Base-by-base conservation (phyloP, 1,140 invertebrate genomes). In the Pachypeltis micranthus region DNA sequence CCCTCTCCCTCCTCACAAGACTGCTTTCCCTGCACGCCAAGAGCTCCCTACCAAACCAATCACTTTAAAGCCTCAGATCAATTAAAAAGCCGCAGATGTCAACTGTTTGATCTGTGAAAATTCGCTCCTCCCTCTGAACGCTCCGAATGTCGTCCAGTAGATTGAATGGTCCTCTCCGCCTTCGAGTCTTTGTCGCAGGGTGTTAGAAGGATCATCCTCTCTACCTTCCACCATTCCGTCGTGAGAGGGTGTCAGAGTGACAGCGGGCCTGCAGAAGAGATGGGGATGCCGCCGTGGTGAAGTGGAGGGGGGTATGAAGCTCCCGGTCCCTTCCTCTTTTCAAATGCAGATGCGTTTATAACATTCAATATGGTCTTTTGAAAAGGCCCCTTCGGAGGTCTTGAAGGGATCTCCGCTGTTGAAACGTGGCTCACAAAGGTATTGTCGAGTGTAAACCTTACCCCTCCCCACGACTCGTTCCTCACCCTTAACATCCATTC, bases 311-410 rank as follows among this genome's bases (percentile, higher is more conserved):
- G 47, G 47, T 16, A 21, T 10, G 47, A 21, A 51, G 4, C 4
- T 4, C 19, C 21, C 47, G 21, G 47, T 16, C 10, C 47, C 47
- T n/a, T n/a, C n/a, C 19, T 21, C 57, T 31, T 29, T 59, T 59
- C 57, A 59, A 59, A 59, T 59, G 57, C 57, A 59, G 57, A 59
- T 59, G 57, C 57, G 57, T 59, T 59, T 59, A 59, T 59, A 59
- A 59, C 57, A 59, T 59, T 59, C 57, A 59, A 59, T 59, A 59
- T 59, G 57, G 47, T 59, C 57, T 59, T 51, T 59, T 59, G 26
- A 59, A 59, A 31, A 59, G n/a, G 29, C 24, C 26, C 26, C n/a
- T 28, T 12, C 14, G 25, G 1, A 7, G n/a, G 3, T 28, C 26
- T 59, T 59, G 57, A 29, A 59, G 25, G 57, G 57, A 51, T 51